phyloP scores from a whole-genome alignment of 1,140 invertebrate genomes.

The Sycophila sp. region DNA sequence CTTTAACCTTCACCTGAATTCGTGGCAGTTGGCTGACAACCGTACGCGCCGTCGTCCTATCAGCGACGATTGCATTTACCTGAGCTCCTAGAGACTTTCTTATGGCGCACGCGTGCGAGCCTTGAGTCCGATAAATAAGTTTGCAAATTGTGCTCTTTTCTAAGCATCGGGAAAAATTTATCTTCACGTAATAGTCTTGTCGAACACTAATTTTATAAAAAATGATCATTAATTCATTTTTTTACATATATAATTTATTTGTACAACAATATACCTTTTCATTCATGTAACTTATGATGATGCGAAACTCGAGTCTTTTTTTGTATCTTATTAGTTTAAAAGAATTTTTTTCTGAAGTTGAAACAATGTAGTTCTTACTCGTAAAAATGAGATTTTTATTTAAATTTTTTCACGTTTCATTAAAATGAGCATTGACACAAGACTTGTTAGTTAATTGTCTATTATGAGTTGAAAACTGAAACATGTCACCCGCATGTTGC shows the following conservation, averaged over 20 bases:
- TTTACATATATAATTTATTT: too few relatives aligned
- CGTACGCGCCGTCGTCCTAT: neutral
- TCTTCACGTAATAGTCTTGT: too few relatives aligned
- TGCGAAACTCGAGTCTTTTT: too few relatives aligned
- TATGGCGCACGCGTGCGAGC: neutral
- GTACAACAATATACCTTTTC: too few relatives aligned
- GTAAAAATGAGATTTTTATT: neutral
- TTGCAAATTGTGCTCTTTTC: too few relatives aligned
- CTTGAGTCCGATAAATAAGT: neutral
- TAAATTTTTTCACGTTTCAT: neutral
- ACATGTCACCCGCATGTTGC: neutral
- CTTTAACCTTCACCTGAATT: constrained; percentile 55
- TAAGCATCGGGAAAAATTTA: too few relatives aligned
- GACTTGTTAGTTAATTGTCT: neutral
- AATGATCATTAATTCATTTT: too few relatives aligned
- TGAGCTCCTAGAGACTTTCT: neutral
- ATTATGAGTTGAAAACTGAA: neutral
- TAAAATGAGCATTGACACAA: constrained; percentile 1
- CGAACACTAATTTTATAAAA: too few relatives aligned
- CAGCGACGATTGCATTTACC: neutral
- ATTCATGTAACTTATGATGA: too few relatives aligned
- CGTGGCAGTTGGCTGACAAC: constrained; percentile 29
- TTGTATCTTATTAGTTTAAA: too few relatives aligned
- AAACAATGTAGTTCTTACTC: too few relatives aligned
- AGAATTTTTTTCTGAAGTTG: too few relatives aligned